phyloP scores from a whole-genome alignment of 2,113 vertebrate species.

The Cinclus cinclus region DNA sequence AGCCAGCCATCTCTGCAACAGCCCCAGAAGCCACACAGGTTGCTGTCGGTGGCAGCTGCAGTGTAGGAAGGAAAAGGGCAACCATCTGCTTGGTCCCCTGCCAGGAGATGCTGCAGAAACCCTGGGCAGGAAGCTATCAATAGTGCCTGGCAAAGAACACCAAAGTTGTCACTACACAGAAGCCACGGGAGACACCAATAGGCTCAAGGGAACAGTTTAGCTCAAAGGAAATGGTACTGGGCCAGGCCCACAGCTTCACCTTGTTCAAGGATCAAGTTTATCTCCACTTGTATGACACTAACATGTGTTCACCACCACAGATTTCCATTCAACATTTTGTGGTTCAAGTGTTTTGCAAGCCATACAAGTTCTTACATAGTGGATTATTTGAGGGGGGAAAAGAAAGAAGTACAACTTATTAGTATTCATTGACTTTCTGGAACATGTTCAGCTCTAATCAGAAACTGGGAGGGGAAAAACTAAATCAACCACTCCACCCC shows the following conservation, averaged over 20 bases:
- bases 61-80: accelerated
- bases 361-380: not conserved
- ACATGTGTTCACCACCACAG: accelerated
- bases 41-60: not conserved
- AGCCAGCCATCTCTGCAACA: not conserved
- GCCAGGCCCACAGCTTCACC: not conserved
- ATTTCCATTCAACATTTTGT: accelerated
- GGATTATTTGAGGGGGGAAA: accelerated
- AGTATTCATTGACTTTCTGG: not conserved
- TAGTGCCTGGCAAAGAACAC: not conserved
- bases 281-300: not conserved
- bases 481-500: not conserved
- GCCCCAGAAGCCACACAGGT: accelerated
- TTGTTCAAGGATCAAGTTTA: not conserved
- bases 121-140: accelerated
- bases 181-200: accelerated
- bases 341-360: not conserved
- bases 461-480: not conserved
- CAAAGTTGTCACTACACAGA: not conserved
- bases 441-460: not conserved
- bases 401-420: not conserved
- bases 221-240: accelerated
- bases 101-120: not conserved
- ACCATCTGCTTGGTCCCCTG: accelerated
- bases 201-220: not conserved